Evolutionary conservation across 2,113 vertebrate species (phyloP).

Genomic region (Phocoena sinus): DNA sequence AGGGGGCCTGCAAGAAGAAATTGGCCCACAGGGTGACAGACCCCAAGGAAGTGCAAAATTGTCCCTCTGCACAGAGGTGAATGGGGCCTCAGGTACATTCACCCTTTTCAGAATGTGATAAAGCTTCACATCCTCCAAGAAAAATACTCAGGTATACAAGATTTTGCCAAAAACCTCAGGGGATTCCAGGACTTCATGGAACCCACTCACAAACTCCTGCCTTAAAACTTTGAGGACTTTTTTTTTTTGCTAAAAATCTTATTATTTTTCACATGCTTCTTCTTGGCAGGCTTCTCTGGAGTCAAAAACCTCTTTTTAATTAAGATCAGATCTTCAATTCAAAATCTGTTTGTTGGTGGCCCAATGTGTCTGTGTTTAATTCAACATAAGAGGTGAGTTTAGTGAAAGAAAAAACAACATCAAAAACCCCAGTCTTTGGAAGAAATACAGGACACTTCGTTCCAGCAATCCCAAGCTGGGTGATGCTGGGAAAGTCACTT

Average conservation of each 20-base stretch:
- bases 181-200: not conserved
- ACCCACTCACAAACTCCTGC: not conserved
- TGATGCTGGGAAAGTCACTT: not conserved
- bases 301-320: not conserved
- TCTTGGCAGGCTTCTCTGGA: not conserved
- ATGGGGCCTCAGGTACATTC: not conserved
- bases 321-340: slow-evolving; percentile 12
- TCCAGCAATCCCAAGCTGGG: not conserved
- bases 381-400: not conserved
- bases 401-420: not conserved
- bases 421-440: not conserved
- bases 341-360: not conserved
- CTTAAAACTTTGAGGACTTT: not conserved
- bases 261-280: not conserved
- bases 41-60: not conserved
- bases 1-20: not conserved
- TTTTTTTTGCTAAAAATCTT: not conserved
- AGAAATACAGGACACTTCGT: not conserved
- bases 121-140: not conserved
- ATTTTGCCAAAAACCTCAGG: not conserved
- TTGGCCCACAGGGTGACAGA: not conserved
- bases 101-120: not conserved
- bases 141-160: not conserved
- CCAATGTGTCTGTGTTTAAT: slow-evolving; percentile 25
- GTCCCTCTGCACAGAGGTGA: not conserved